A percentile compares a stretch with the other conserved stretches of the same genome.
These are phyloP conservation scores for Podarcis lilfordi DNA, from an alignment of 2,797 vertebrate genomes.

Conservation along the genomic window DNA sequence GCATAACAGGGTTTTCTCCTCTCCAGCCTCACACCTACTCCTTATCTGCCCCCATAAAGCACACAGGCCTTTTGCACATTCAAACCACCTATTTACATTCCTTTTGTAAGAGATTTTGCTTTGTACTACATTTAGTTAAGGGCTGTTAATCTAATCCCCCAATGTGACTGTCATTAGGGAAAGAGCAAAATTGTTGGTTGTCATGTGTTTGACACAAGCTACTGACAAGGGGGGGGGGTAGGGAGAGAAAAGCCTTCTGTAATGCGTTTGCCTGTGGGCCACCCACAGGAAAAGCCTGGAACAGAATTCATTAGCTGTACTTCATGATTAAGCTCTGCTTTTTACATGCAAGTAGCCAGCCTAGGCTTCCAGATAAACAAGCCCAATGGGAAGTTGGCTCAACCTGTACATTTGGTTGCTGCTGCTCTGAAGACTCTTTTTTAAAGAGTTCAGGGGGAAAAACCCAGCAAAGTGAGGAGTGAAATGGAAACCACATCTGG, in stretches of 20 bases:
- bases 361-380: not conserved
- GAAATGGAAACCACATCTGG: not conserved
- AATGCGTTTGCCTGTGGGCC: not conserved
- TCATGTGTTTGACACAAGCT: slow-evolving; percentile 48
- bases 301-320: not conserved
- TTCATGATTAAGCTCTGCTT: not conserved
- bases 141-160: slow-evolving; percentile 61
- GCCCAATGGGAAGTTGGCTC: not conserved
- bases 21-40: no score
- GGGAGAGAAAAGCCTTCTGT: not conserved
- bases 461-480: not conserved
- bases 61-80: not conserved
- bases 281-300: slow-evolving; percentile 17
- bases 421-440: not conserved
- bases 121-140: slow-evolving; percentile 26
- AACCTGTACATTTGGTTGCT: not conserved
- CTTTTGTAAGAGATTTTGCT: slow-evolving; percentile 37
- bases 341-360: not conserved
- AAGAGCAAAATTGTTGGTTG: slow-evolving; percentile 50
- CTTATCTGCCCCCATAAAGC: not conserved
- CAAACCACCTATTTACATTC: slow-evolving; percentile 11
- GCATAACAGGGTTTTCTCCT: not conserved
- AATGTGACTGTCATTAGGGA: slow-evolving; percentile 63
- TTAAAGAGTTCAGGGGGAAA: not conserved
- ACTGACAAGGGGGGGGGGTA: not conserved